Percentiles rank a stretch among this genome's conserved stretches.
These are phyloP conservation scores for Lamproptera curius DNA, from an alignment of 2,888 invertebrate genomes.

Conservation along the genomic window DNA sequence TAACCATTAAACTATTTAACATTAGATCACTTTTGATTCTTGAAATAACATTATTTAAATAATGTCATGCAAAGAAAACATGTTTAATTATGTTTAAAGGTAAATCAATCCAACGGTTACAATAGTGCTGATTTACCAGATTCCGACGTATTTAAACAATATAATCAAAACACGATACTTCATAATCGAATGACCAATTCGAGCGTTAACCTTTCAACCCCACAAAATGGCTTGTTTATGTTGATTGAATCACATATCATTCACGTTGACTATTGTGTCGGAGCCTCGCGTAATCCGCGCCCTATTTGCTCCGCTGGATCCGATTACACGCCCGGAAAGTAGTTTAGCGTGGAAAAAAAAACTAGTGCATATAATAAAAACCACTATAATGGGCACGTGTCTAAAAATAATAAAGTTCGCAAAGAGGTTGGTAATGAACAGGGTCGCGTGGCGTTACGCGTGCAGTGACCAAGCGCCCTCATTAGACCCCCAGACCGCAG, in stretches of 20 bases:
- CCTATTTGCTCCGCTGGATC: slow-evolving; percentile 43
- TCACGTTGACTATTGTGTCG: slow-evolving; percentile 44
- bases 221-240: slow-evolving; percentile 62
- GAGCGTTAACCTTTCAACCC: slow-evolving; percentile 46
- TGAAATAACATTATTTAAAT: too few relatives aligned
- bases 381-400: slow-evolving; percentile 65
- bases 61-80: too few relatives aligned
- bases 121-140: too few relatives aligned
- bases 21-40: too few relatives aligned
- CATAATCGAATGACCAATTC: too few relatives aligned
- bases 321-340: slow-evolving; percentile 55
- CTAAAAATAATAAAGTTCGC: slow-evolving; percentile 68
- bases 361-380: slow-evolving; percentile 36
- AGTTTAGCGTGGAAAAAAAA: slow-evolving; percentile 40
- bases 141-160: too few relatives aligned
- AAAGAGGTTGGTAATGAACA: slow-evolving; percentile 62
- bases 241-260: slow-evolving; percentile 63
- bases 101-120: too few relatives aligned
- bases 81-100: too few relatives aligned
- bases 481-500: slow-evolving; percentile 40
- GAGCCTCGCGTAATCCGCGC: slow-evolving; percentile 39
- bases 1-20: slow-evolving; percentile 16
- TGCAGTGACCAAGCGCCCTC: slow-evolving; percentile 37
- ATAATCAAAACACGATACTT: too few relatives aligned
- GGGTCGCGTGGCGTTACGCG: slow-evolving; percentile 50